Evolutionary conservation across 2,888 invertebrate genomes (phyloP).

Genomic region (Chrysotoxum bicinctum): DNA sequence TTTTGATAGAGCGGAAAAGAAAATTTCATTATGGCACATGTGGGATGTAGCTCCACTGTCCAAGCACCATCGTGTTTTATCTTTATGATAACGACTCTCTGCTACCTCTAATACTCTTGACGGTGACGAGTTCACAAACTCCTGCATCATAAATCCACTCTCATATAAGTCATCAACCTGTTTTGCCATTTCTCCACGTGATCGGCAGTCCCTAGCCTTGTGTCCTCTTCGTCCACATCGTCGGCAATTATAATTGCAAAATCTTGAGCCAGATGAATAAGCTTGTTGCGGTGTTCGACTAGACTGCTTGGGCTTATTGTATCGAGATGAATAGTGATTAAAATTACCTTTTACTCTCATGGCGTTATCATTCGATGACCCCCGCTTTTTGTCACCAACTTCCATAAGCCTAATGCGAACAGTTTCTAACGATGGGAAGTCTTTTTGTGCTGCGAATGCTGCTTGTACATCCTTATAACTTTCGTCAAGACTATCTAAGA

Average conservation of each 20-base stretch:
- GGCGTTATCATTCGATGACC: neutral
- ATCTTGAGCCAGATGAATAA: neutral
- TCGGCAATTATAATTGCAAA: no score
- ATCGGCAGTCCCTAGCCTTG: neutral
- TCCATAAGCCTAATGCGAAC: neutral
- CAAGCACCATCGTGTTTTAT: neutral
- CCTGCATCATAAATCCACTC: slow-evolving; percentile 13
- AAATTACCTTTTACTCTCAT: neutral
- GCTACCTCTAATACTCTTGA: neutral
- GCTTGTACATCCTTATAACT: neutral
- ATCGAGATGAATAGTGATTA: neutral
- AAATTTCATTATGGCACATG: no score
- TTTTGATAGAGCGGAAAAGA: neutral
- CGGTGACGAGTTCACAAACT: neutral
- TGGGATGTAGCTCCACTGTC: neutral
- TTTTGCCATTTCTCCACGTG: slow-evolving; percentile 9
- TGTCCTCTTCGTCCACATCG: no score
- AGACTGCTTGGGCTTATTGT: neutral
- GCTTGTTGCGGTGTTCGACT: neutral
- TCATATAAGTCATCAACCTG: neutral
- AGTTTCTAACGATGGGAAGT: neutral
- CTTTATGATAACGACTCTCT: neutral
- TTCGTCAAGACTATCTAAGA: neutral
- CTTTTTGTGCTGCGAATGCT: neutral
- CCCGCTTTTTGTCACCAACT: neutral